Evolutionary conservation across 2,113 vertebrate species (phyloP).

Genomic region (Ophthalmolycus amberensis): DNA sequence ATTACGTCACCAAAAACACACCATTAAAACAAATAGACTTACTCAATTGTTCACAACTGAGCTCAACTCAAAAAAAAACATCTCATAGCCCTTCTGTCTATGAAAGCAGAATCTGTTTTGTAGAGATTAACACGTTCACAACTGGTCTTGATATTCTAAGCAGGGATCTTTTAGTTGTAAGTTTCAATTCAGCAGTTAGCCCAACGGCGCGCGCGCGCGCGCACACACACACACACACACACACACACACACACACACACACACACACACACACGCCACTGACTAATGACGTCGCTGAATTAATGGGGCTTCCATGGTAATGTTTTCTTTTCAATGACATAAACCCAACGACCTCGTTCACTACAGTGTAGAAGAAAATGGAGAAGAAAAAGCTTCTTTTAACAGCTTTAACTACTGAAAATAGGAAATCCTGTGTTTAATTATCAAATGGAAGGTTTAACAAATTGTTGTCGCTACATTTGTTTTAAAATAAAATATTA

Average conservation of each 20-base stretch:
- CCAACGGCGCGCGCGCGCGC: not conserved
- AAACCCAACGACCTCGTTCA: conserved; percentile 2
- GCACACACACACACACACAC: conserved; percentile 2
- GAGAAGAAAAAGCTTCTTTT: not conserved
- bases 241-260: not conserved
- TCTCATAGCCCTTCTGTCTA: not conserved
- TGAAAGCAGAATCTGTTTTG: not conserved
- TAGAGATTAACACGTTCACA: not conserved
- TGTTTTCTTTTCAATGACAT: conserved; percentile 23
- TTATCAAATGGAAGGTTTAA: not conserved
- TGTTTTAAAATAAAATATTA: not conserved
- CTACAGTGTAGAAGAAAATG: not conserved
- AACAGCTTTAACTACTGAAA: not conserved
- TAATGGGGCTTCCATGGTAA: conserved; percentile 5
- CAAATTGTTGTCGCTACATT: not conserved
- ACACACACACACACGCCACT: not conserved
- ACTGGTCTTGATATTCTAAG: not conserved
- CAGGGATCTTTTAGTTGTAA: not conserved
- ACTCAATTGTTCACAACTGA: not conserved
- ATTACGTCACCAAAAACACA: not conserved
- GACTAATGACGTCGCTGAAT: conserved; percentile 7
- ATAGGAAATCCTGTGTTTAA: not conserved
- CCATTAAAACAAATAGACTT: not conserved
- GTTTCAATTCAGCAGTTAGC: not conserved
- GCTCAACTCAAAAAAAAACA: not conserved